Percentiles rank a stretch among this genome's conserved stretches.
These are phyloP conservation scores for Macroramphosus scolopax DNA, from an alignment of 2,797 vertebrate genomes.

Conservation along the genomic window DNA sequence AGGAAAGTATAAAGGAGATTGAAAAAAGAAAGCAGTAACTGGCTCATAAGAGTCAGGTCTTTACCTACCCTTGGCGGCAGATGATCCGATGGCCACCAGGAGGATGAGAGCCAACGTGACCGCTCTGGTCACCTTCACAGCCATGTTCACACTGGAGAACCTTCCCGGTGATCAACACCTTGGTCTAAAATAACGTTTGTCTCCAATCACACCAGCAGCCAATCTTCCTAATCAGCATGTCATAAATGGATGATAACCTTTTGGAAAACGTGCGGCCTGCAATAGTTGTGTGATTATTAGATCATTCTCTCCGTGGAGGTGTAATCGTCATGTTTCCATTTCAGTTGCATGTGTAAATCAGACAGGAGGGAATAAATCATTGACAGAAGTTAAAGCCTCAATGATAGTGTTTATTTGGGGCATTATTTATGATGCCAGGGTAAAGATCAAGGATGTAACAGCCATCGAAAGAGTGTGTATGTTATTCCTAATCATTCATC, in stretches of 20 bases:
- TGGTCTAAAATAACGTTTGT: neutral
- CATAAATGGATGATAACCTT: constrained; percentile 36
- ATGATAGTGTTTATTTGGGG: constrained; percentile 4
- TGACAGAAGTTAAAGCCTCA: constrained; percentile 8
- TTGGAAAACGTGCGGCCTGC: constrained; percentile 1
- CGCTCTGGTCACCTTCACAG: constrained; percentile 51
- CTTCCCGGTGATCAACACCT: constrained; percentile 3
- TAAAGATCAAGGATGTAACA: constrained; percentile 30
- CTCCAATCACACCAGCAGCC: constrained; percentile 10
- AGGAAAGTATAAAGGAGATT: no score
- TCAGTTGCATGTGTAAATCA: neutral
- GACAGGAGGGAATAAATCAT: constrained; percentile 9
- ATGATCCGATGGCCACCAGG: constrained; percentile 33
- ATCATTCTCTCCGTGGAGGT: neutral
- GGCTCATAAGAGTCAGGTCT: neutral
- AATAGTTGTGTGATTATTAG: neutral
- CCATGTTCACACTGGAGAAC: constrained; percentile 1
- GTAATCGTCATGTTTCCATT: neutral
- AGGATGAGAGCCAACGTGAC: constrained; percentile 35
- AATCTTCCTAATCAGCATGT: constrained; percentile 26
- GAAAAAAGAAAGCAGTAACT: no score
- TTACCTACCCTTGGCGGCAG: constrained; percentile 61
- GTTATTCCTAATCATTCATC: constrained; percentile 35
- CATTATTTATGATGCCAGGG: constrained; percentile 22
- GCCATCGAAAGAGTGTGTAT: neutral